These are phyloP conservation scores for Cataglyphis hispanica DNA, from an alignment of 1,140 invertebrate genomes.

Conservation along the genomic window DNA sequence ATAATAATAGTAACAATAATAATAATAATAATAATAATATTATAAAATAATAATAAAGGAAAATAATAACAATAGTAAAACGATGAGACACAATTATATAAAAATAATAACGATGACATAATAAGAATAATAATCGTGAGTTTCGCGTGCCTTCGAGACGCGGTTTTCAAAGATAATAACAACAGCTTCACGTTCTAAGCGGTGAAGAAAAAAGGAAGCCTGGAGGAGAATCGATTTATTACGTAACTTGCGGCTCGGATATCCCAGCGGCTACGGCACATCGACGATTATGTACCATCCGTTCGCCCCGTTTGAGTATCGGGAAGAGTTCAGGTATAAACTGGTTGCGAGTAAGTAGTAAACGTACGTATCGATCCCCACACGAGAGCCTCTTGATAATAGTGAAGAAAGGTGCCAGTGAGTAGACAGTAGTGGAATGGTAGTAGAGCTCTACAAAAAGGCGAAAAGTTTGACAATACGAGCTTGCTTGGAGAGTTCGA, in stretches of 20 bases:
- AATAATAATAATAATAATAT: constrained; percentile 9
- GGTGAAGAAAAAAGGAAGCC: constrained; percentile 69
- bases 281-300: constrained; percentile 64
- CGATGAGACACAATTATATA: constrained; percentile 9
- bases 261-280: constrained; percentile 66
- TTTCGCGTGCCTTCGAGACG: constrained; percentile 73
- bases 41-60: constrained; percentile 11
- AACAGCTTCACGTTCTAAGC: constrained; percentile 63
- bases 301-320: constrained; percentile 62
- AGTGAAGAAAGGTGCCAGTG: constrained; percentile 79
- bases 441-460: constrained; percentile 73
- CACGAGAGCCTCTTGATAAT: constrained; percentile 75
- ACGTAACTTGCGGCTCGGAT: constrained; percentile 69
- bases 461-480: constrained; percentile 67
- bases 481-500: constrained; percentile 57
- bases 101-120: constrained; percentile 18
- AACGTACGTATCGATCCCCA: constrained; percentile 69
- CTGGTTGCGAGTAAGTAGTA: constrained; percentile 60
- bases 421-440: constrained; percentile 73
- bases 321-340: constrained; percentile 65
- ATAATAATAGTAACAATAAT: no score
- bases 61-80: constrained; percentile 2
- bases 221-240: constrained; percentile 72
- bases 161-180: constrained; percentile 39
- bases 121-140: constrained; percentile 54